A percentile compares a stretch with the other conserved stretches of the same genome.
phyloP scores from a whole-genome alignment of 2,113 vertebrate genomes.

The Nibea albiflora region DNA sequence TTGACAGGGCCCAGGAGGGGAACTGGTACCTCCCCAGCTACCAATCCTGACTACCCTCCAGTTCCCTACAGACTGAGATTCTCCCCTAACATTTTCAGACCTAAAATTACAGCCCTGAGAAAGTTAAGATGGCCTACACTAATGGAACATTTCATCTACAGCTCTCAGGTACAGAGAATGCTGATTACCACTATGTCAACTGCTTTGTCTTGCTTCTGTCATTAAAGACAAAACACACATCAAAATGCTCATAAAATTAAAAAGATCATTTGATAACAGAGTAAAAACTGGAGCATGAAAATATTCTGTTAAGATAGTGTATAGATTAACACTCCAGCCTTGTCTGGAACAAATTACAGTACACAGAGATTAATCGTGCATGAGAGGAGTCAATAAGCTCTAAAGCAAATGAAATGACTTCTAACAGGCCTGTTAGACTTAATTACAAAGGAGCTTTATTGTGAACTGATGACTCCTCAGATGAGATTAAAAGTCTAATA shows the following conservation, averaged over 20 bases:
- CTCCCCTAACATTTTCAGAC: too few species aligned
- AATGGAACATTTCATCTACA: not conserved
- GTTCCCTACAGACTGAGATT: too few species aligned
- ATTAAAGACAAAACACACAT: not conserved
- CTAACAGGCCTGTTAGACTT: not conserved
- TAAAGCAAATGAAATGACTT: constrained; percentile 13
- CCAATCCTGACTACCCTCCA: too few species aligned
- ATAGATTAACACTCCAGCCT: not conserved
- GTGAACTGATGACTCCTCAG: not conserved
- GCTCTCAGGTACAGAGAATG: not conserved
- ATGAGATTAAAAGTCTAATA: not conserved
- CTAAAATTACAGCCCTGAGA: too few species aligned
- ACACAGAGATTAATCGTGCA: constrained; percentile 13
- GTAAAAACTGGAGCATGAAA: not conserved
- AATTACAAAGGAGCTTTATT: not conserved
- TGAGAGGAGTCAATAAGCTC: constrained; percentile 17
- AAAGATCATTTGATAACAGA: not conserved
- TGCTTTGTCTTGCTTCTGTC: constrained; percentile 1
- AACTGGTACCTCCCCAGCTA: too few species aligned
- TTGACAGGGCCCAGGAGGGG: too few species aligned
- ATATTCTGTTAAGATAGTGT: not conserved
- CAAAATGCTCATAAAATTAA: not conserved
- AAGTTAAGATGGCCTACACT: not conserved
- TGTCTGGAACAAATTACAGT: constrained; percentile 28
- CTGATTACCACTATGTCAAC: not conserved